phyloP scores from a whole-genome alignment of 2,888 invertebrate genomes.

The Cataglyphis rosenhaueri region DNA sequence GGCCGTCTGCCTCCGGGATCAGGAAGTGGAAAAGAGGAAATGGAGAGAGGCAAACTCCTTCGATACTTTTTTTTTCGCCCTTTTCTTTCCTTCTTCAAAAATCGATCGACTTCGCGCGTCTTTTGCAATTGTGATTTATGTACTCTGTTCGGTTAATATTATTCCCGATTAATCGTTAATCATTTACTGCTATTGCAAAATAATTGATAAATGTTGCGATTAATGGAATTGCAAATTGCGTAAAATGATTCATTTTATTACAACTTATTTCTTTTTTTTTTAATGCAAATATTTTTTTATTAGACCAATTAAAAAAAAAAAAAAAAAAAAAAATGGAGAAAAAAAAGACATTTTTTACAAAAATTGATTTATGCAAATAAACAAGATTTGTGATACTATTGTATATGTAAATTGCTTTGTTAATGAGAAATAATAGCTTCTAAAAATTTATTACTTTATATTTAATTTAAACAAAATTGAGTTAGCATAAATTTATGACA shows the following conservation, averaged over 20 bases:
- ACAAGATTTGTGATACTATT: not conserved
- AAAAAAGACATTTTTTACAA: not conserved
- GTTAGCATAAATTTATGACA: not conserved
- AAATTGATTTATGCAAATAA: not conserved
- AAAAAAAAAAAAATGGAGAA: not conserved
- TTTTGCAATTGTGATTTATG: constrained; percentile 10
- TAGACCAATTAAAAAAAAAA: not conserved
- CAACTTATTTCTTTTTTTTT: not conserved
- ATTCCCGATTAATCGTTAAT: not conserved
- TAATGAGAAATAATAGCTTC: not conserved
- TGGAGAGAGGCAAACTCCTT: constrained; percentile 60
- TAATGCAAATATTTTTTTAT: not conserved
- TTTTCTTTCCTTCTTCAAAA: constrained; percentile 16
- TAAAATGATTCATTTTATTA: not conserved
- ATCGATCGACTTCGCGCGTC: constrained; percentile 34
- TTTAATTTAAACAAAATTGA: not conserved
- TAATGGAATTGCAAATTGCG: not conserved
- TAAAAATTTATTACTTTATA: not conserved
- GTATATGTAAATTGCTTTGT: not conserved
- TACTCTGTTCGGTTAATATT: not conserved
- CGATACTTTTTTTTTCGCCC: constrained; percentile 54
- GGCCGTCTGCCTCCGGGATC: constrained; percentile 59
- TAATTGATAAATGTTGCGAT: not conserved
- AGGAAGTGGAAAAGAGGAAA: constrained; percentile 59
- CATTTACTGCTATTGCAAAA: not conserved